Percentiles rank a stretch among this genome's conserved stretches.
Evolutionary conservation across 1,140 invertebrate species (phyloP).

Genomic region (Linepithema humile): DNA sequence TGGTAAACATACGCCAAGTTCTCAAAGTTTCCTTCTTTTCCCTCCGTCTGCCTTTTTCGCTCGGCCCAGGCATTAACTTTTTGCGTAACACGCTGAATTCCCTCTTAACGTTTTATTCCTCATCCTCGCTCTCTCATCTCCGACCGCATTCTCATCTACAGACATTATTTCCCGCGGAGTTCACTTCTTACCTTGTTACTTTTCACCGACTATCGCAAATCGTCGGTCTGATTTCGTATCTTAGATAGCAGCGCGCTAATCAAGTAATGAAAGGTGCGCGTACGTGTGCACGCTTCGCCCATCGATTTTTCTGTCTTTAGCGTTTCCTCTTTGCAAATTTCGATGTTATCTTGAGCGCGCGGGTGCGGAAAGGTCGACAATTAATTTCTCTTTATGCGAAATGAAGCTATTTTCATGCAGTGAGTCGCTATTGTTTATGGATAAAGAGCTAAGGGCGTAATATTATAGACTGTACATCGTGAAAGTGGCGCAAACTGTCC

Average conservation of each 20-base stretch:
- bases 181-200: conserved; percentile 38
- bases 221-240: conserved; percentile 41
- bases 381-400: background rate
- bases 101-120: conserved; percentile 36
- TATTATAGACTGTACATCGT: conserved; percentile 39
- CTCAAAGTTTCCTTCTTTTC: conserved; percentile 46
- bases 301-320: background rate
- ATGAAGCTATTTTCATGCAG: background rate
- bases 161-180: conserved; percentile 24
- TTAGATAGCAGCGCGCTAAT: conserved; percentile 1
- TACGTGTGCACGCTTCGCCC: background rate
- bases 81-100: conserved; percentile 45
- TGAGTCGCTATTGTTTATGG: background rate
- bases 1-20: conserved; percentile 73
- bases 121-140: conserved; percentile 19
- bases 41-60: conserved; percentile 35
- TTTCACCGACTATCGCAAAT: conserved; percentile 12
- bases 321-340: background rate
- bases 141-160: conserved; percentile 24
- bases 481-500: conserved; percentile 46
- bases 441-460: background rate
- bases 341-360: background rate
- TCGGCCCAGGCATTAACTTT: conserved; percentile 49
- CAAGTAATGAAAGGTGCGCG: background rate
- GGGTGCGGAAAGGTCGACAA: background rate